These are phyloP conservation scores for Drosophila lowei DNA, from an alignment of 1,140 invertebrate genomes.

Conservation along the genomic window DNA sequence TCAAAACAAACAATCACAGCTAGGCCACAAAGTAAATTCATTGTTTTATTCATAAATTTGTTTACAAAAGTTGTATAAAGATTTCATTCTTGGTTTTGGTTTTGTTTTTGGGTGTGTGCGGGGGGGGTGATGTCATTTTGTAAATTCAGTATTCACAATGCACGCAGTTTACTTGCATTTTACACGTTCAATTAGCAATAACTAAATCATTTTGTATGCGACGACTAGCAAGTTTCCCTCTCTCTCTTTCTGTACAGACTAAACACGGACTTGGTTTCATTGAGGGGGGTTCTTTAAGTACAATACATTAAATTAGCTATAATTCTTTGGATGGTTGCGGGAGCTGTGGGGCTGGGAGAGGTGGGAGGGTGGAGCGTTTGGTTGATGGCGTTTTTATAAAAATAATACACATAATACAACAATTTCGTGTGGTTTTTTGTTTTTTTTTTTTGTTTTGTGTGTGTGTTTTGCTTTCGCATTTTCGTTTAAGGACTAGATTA, in stretches of 20 bases:
- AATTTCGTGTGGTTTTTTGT: slow-evolving; percentile 18
- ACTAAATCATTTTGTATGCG: slow-evolving; percentile 46
- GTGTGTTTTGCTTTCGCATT: slow-evolving; percentile 12
- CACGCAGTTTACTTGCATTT: slow-evolving; percentile 31
- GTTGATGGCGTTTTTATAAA: slow-evolving; percentile 27
- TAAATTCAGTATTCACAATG: not conserved
- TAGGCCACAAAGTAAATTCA: slow-evolving; percentile 59
- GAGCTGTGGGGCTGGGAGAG: slow-evolving; percentile 6
- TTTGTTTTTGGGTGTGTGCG: slow-evolving; percentile 29
- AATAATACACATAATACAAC: slow-evolving; percentile 65
- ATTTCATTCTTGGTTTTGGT: slow-evolving; percentile 26
- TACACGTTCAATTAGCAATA: slow-evolving; percentile 57
- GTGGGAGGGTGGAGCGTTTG: slow-evolving; percentile 34
- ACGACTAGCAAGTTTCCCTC: slow-evolving; percentile 62
- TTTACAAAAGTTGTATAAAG: slow-evolving; percentile 73
- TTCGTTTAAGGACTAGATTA: slow-evolving; percentile 79
- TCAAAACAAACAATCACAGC: not conserved
- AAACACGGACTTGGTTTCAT: slow-evolving; percentile 9
- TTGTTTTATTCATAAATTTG: slow-evolving; percentile 62
- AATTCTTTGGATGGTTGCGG: slow-evolving; percentile 57
- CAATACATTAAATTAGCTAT: slow-evolving; percentile 70
- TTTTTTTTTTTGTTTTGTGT: slow-evolving; percentile 6
- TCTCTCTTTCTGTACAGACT: slow-evolving; percentile 39
- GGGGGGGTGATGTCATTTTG: slow-evolving; percentile 28
- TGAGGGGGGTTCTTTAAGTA: slow-evolving; percentile 51